These are phyloP conservation scores for Melanophora roralis DNA, from an alignment of 2,888 invertebrate species.

Conservation along the genomic window DNA sequence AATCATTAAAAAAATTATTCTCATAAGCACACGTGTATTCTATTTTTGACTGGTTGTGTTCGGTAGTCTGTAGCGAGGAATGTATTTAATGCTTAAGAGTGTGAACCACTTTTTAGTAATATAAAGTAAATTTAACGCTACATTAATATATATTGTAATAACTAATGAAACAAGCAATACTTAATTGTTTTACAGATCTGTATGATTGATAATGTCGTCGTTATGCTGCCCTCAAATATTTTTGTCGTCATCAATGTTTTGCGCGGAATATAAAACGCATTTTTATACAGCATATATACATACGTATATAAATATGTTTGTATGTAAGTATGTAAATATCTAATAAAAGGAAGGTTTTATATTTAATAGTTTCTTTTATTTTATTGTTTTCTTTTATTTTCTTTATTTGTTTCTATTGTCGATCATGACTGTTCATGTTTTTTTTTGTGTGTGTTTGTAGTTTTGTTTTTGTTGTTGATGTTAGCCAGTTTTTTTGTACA, in stretches of 20 bases:
- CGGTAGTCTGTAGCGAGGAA: too few species aligned
- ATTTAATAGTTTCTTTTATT: slow-evolving; percentile 25
- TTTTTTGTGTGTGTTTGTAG: slow-evolving; percentile 4
- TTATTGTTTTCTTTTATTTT: not conserved
- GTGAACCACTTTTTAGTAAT: too few species aligned
- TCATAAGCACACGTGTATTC: too few species aligned
- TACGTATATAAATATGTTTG: too few species aligned
- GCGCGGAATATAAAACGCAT: not conserved
- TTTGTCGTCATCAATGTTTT: slow-evolving; percentile 14
- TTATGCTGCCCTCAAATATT: not conserved
- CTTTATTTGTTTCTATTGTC: slow-evolving; percentile 18
- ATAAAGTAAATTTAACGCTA: too few species aligned
- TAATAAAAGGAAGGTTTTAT: slow-evolving; percentile 41
- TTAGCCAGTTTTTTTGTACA: slow-evolving; percentile 13
- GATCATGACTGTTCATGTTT: slow-evolving; percentile 20
- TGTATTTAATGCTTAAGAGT: too few species aligned
- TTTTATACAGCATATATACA: too few species aligned
- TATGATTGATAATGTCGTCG: not conserved
- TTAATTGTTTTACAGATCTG: not conserved
- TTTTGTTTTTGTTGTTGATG: slow-evolving; percentile 12
- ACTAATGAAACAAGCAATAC: too few species aligned
- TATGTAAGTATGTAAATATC: too few species aligned
- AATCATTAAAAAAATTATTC: too few species aligned
- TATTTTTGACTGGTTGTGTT: too few species aligned
- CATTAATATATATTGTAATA: too few species aligned